Conservation (phyloP, 2,797 vertebrate genomes). For the Atherinosoma microstoma region DNA sequence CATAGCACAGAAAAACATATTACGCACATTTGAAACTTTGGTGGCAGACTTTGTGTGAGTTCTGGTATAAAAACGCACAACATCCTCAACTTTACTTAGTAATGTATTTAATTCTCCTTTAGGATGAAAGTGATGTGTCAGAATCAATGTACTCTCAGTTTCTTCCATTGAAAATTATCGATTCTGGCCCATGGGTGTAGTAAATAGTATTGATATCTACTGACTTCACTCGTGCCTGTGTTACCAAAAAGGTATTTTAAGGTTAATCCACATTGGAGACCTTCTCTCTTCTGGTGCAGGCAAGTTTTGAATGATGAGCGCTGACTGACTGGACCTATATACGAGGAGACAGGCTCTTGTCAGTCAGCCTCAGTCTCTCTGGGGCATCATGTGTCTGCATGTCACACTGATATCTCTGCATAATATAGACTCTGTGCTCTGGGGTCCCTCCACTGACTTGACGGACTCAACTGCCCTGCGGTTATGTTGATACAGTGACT, state of each 20-base stretch:
- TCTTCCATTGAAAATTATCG: conserved; percentile 10
- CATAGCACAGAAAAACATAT: conserved; percentile 19
- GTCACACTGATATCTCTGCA: conserved; percentile 61
- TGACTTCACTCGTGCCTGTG: conserved; percentile 30
- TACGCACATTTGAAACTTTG: conserved; percentile 17
- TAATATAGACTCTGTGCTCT: conserved; percentile 53
- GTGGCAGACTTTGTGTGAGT: not conserved
- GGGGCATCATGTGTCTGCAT: conserved; percentile 62
- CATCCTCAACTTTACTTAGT: conserved; percentile 12
- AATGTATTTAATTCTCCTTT: not conserved
- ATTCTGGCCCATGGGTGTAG: conserved; percentile 12
- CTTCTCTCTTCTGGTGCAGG: conserved; percentile 29
- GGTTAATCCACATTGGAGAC: conserved; percentile 31
- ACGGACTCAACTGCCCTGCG: conserved; percentile 46
- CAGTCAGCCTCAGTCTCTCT: conserved; percentile 53
- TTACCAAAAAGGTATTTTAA: conserved; percentile 21
- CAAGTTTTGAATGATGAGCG: conserved; percentile 55
- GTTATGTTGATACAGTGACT: conserved; percentile 40
- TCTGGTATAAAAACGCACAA: conserved; percentile 19
- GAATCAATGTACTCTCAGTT: not conserved
- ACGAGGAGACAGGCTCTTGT: conserved; percentile 52
- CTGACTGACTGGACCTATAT: conserved; percentile 59
- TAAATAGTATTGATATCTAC: conserved; percentile 37
- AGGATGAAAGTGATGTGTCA: not conserved
- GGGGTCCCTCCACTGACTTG: conserved; percentile 33